Conservation (phyloP, 1,140 invertebrate species). For the Thrips palmi region DNA sequence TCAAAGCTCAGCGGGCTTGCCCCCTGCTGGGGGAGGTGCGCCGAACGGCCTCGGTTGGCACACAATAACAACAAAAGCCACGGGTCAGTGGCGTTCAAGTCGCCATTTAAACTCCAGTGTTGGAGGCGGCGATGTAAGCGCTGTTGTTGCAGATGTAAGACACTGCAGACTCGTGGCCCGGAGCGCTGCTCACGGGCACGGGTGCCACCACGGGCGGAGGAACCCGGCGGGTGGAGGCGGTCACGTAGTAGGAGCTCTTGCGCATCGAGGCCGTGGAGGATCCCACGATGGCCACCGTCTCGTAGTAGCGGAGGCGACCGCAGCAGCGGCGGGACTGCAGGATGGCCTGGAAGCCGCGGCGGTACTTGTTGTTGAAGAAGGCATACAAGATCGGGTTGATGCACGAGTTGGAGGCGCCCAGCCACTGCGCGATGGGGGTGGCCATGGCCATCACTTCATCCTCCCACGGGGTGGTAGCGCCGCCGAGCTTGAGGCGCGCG, state of each 20-base stretch:
- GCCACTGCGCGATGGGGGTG: slow-evolving; percentile 86
- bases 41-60: no score
- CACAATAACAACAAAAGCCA: no score
- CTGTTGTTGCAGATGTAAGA: slow-evolving; percentile 22
- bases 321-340: slow-evolving; percentile 68
- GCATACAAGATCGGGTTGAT: slow-evolving; percentile 97
- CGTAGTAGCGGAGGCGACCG: slow-evolving; percentile 60
- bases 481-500: slow-evolving; percentile 64
- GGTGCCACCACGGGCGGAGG: slow-evolving; percentile 14
- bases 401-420: slow-evolving; percentile 88
- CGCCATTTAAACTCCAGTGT: no score
- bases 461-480: slow-evolving; percentile 45
- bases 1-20: no score
- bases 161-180: slow-evolving; percentile 20
- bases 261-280: slow-evolving; percentile 55
- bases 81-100: no score
- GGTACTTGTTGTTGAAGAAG: slow-evolving; percentile 92
- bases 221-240: slow-evolving; percentile 20
- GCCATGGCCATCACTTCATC: slow-evolving; percentile 61
- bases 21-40: no score
- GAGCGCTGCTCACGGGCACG: no score
- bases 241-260: slow-evolving; percentile 64
- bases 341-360: slow-evolving; percentile 79
- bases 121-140: slow-evolving; percentile 10
- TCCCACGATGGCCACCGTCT: slow-evolving; percentile 56